Evolutionary conservation across 2,888 invertebrate species (phyloP), one percentile per base, ranked within the genome.

Genomic region (Hirtodrosophila histrioides): DNA sequence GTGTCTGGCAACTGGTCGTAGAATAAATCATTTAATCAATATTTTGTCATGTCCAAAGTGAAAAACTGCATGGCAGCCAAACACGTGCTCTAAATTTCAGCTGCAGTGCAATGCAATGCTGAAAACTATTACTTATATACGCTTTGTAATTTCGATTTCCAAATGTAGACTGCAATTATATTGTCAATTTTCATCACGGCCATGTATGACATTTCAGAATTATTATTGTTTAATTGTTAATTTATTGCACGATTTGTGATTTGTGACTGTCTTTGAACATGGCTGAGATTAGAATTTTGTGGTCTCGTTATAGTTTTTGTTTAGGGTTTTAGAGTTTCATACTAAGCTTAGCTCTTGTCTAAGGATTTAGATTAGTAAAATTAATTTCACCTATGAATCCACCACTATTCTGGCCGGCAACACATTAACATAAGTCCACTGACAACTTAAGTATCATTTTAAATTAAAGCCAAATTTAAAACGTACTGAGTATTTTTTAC

Each of bases 21-120:
- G 41, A 50, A 83, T 86, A 83, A 86, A 86, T 83, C 87, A 83
- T 86, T 83, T 68, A 75, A 83, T 86, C 82, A 84, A 83, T 83
- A 83, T 84, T 83, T 78, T 86, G 82, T 84, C 85, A 84, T 81
- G 86, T 75, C 48, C 57, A 46, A 33, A 58, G 62, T 64, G 69
- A 72, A 81, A 74, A 73, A 70, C 65, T 81, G 68, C 48, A 72
- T 61, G 66, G 69, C 66, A 68, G 54, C 82, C 17, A 17, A 17
- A 17, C 17, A 86, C 86, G 68, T 83, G 82, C 86, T 80, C 82
- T 68, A 81, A 71, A 82, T 82, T 86, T 62, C n/a, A 50, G 55
- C 31, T n/a, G 39, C 8, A 49, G 48, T 60, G 17, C 17, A 17
- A 17, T 17, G 17, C 17, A n/a, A n/a, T 17, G 17, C n/a, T n/a